Percentiles rank a stretch among this genome's conserved stretches.
phyloP scores from a whole-genome alignment of 2,888 invertebrate species.

The Cabera pusaria region DNA sequence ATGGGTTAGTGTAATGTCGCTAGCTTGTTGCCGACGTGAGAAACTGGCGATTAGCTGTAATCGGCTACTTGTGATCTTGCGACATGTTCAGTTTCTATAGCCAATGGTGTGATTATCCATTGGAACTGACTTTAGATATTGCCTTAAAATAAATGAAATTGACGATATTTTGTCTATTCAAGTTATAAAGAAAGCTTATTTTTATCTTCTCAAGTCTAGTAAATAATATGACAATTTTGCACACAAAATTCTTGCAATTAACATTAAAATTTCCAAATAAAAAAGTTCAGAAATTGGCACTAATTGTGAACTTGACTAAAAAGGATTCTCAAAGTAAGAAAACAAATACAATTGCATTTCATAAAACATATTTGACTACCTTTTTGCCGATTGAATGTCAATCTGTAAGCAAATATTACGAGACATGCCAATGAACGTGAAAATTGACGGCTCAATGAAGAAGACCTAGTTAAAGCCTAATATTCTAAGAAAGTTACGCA shows the following conservation, averaged over 20 bases:
- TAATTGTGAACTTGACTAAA: slow-evolving; percentile 17
- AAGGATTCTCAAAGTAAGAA: neutral
- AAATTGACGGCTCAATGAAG: slow-evolving; percentile 14
- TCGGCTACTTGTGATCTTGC: too few species aligned
- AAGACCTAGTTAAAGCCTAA: slow-evolving; percentile 5
- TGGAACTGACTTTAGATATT: too few species aligned
- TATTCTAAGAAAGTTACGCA: slow-evolving; percentile 3
- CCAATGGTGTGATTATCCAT: too few species aligned
- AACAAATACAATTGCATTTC: slow-evolving; percentile 3
- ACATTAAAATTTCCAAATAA: too few species aligned
- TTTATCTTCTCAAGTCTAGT: too few species aligned
- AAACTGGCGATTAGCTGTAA: slow-evolving; percentile 7
- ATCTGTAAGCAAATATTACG: slow-evolving; percentile 11
- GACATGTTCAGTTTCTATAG: too few species aligned
- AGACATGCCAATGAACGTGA: slow-evolving; percentile 5
- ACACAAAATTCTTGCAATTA: too few species aligned
- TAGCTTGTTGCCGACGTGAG: slow-evolving; percentile 6
- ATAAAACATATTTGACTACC: slow-evolving; percentile 2
- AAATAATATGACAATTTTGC: too few species aligned
- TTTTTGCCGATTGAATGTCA: slow-evolving; percentile 10
- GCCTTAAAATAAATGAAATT: too few species aligned
- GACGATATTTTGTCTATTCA: too few species aligned
- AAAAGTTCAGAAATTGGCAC: too few species aligned
- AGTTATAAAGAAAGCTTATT: too few species aligned
- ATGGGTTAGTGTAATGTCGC: slow-evolving; percentile 11